Evolutionary conservation across 2,113 vertebrate species (phyloP).

Genomic region (Zosterops borbonicus): DNA sequence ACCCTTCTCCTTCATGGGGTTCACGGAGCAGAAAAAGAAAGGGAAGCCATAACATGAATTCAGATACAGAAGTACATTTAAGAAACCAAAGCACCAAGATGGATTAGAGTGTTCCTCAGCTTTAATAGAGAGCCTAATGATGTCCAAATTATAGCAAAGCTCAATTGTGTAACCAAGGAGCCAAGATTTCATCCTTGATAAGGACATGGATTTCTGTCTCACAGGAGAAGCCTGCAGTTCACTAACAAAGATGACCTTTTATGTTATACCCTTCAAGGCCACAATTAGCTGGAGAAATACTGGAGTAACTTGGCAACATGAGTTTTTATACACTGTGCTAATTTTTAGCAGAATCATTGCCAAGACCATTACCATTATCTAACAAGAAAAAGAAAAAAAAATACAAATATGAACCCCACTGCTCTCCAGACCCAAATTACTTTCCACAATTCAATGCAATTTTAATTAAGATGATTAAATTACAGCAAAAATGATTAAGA

Average conservation of each 20-base stretch:
- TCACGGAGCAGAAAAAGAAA: not conserved
- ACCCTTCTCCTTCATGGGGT: not conserved
- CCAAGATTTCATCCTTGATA: slow-evolving; percentile 67
- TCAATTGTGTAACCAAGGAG: slow-evolving; percentile 67
- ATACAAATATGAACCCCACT: not conserved
- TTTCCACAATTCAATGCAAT: slow-evolving; percentile 43
- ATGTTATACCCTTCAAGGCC: slow-evolving; percentile 51
- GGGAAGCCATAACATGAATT: not conserved
- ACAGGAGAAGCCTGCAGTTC: slow-evolving; percentile 45
- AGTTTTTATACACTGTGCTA: slow-evolving; percentile 35
- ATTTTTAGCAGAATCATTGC: slow-evolving; percentile 45
- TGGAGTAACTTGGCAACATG: slow-evolving; percentile 46
- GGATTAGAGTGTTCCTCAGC: slow-evolving; percentile 37
- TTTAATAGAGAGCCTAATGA: slow-evolving; percentile 67
- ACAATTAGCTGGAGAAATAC: slow-evolving; percentile 60
- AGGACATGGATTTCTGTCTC: slow-evolving; percentile 63
- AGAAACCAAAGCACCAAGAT: slow-evolving; percentile 47
- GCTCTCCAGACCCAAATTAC: slow-evolving; percentile 59
- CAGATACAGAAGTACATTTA: not conserved
- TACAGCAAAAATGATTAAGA: slow-evolving; percentile 64
- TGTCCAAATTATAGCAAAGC: slow-evolving; percentile 65
- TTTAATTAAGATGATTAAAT: slow-evolving; percentile 65
- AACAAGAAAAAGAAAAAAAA: not conserved
- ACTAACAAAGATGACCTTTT: slow-evolving; percentile 70
- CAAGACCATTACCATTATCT: slow-evolving; percentile 16